Base-by-base conservation (phyloP, 92 coral and sea anemone genomes). In the Zoanthus solanderi region DNA sequence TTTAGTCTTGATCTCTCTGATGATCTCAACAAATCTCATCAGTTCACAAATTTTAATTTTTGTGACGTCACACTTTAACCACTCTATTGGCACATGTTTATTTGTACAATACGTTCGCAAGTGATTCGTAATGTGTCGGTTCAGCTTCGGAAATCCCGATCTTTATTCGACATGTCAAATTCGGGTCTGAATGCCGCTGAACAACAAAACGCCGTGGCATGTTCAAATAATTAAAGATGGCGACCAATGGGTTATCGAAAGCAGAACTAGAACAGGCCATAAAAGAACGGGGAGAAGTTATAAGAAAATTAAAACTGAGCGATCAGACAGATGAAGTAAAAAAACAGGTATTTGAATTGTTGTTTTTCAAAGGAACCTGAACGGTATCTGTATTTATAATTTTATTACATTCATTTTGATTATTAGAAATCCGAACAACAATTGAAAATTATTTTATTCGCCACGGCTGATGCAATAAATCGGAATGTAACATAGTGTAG, bases 281-380 rank as follows among this genome's bases (percentile, higher is more conserved):
- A 15, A 94, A 87, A 60, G 90, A 57, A 31, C 95, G 92, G 78
- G 99, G 98, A 82, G 96, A 96, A 66, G 57, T 87, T 50, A 88
- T 95, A 32, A 86, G 98, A 81, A 87, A 93, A 50, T 89, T 96
- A 71, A 96, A 96, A 83, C 89, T 92, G 18, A 90, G 92, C 73
- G 94, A 92, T 46, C 98, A 95, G 88, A 96, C 98, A 90, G 98
- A 96, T 93, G 99, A 95, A 85, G 92, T 88, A n/a, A 95, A 96
- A 79, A 91, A 91, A 87, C 91, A 95, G 99, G 99, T 96, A 94
- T 57, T 71, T 46, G 18, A 2, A 16, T 6, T 5, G 13, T 23
- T 7, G 10, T 44, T 18, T 4, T 9, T 81, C 16, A 28, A 42
- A 63, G 7, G 66, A 58, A 58, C 66, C 66, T 9, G 28, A 13